These are phyloP conservation scores for Thrips palmi DNA, from an alignment of 1,140 invertebrate species.

Conservation along the genomic window DNA sequence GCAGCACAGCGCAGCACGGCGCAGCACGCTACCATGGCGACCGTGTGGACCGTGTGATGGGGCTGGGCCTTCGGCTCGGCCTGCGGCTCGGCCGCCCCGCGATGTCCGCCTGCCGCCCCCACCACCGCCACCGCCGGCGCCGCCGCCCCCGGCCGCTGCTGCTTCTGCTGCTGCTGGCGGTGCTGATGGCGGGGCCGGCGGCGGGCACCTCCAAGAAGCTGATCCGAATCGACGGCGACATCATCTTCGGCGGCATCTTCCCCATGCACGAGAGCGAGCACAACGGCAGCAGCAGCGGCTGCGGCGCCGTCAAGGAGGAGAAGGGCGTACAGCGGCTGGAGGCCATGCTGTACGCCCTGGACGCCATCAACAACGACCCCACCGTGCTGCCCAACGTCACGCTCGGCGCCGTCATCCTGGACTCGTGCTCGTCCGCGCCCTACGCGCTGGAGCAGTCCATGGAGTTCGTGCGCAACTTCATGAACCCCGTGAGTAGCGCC, in stretches of 20 bases:
- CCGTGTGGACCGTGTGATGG: no score
- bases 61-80: no score
- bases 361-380: constrained; percentile 29
- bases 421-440: constrained; percentile 64
- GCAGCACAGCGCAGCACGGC: no score
- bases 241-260: constrained; percentile 54
- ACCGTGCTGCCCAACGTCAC: constrained; percentile 33
- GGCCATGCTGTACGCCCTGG: constrained; percentile 36
- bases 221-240: constrained; percentile 46
- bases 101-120: no score
- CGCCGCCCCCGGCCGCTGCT: no score
- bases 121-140: no score
- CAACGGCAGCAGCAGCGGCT: constrained; percentile 29
- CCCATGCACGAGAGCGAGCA: constrained; percentile 42
- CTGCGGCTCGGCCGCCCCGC: no score
- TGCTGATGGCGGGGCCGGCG: no score
- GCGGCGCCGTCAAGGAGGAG: constrained; percentile 45
- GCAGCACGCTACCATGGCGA: no score
- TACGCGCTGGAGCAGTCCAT: constrained; percentile 61
- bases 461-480: constrained; percentile 52
- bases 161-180: no score
- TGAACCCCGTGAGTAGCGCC: constrained; percentile 25
- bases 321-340: constrained; percentile 66
- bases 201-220: no score
- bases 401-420: constrained; percentile 56